Base-by-base conservation (phyloP, 2,888 invertebrate genomes). In the Calephelis perditalis region DNA sequence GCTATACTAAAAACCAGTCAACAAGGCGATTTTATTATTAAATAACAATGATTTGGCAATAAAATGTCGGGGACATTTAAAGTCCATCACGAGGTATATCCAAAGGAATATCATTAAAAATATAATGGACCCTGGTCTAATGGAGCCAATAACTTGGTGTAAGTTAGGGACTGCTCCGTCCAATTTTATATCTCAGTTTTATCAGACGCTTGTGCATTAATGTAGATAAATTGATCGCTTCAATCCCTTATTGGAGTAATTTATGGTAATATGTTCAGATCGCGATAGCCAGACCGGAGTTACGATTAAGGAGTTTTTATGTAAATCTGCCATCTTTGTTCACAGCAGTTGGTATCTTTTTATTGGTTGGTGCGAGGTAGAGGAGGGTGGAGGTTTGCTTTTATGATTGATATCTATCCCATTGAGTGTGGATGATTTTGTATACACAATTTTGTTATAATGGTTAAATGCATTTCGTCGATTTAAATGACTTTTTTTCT, bases 231-330 rank as follows among this genome's bases (percentile, higher is more conserved):
- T 79, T 82, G 83, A 80, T 82, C 80, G 82, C 75, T 75, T 75
- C 78, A 76, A 78, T 79, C 78, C 79, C 78, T 79, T 81, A 81
- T 79, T 81, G 79, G 81, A 81, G 81, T 80, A 83, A 83, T 84
- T 82, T 84, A 84, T 79, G 84, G 78, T 82, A 82, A 81, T 86
- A 82, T 77, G 81, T 76, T 78, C 76, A 73, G 82, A 84, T 79
- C 78, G 82, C 82, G 83, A 85, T 85, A 82, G 74, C 74, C 74
- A 66, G 73, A 64, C 71, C 75, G 73, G 80, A 83, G 81, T 86
- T 85, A 84, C 86, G 85, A 85, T 84, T 86, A 82, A 84, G 84
- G 80, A 78, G 80, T 86, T 84, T 87, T 87, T 86, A 87, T 86
- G 86, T 84, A 77, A 81, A 79, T 79, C 80, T 81, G 79, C 84